Conservation (phyloP, 2,888 invertebrate genomes). For the Sericinus montela region DNA sequence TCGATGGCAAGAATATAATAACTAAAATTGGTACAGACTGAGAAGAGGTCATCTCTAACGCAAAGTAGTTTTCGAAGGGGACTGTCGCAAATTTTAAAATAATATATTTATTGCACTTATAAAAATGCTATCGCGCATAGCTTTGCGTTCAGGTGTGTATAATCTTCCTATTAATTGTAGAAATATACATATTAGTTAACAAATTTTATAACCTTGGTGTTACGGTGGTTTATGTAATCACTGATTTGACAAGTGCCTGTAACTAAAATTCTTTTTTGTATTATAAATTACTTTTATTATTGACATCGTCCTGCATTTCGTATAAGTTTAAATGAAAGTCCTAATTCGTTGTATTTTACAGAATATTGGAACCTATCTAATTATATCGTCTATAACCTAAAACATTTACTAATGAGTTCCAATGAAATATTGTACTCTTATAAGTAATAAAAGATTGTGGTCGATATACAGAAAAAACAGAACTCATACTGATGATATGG, state of each 20-base stretch:
- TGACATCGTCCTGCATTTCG: too few relatives aligned
- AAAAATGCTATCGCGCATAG: conserved; percentile 84
- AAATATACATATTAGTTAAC: conserved; percentile 17
- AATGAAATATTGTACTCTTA: too few relatives aligned
- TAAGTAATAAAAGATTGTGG: too few relatives aligned
- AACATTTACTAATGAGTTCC: too few relatives aligned
- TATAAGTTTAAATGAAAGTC: too few relatives aligned
- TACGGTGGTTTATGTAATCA: conserved; percentile 77
- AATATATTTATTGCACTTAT: conserved; percentile 40
- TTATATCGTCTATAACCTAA: too few relatives aligned
- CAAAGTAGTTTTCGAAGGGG: conserved; percentile 50
- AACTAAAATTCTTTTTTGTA: not conserved
- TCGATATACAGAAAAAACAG: too few relatives aligned
- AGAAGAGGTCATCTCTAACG: conserved; percentile 45
- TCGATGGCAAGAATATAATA: too few relatives aligned
- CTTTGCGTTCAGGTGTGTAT: conserved; percentile 82
- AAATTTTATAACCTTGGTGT: conserved; percentile 46
- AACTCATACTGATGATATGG: too few relatives aligned
- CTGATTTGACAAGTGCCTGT: conserved; percentile 30
- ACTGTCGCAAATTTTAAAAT: conserved; percentile 48
- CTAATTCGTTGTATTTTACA: too few relatives aligned
- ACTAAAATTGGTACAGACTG: too few relatives aligned
- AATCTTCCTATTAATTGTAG: conserved; percentile 21
- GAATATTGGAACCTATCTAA: too few relatives aligned
- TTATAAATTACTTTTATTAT: not conserved